A percentile compares a stretch with the other conserved stretches of the same genome.
These are phyloP conservation scores for Neotoxoptera formosana DNA, from an alignment of 1,140 invertebrate species.

Conservation along the genomic window DNA sequence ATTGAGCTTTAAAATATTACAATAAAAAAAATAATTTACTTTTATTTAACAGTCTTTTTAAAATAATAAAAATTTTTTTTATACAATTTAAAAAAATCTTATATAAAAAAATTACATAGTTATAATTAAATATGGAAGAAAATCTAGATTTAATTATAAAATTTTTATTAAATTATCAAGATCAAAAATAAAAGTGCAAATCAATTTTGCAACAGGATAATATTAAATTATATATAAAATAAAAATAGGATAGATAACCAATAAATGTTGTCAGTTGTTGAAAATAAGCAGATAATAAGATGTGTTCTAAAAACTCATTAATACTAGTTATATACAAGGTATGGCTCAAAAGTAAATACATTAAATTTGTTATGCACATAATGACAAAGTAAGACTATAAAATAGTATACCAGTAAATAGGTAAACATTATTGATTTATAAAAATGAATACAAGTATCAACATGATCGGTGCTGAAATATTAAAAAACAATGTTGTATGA, in stretches of 20 bases:
- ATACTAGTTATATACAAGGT: conserved; percentile 13
- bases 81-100: not conserved
- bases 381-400: not conserved
- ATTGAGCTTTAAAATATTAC: conserved; percentile 43
- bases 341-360: not conserved
- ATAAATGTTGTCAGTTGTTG: not conserved
- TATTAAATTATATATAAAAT: not conserved
- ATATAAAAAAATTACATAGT: not conserved
- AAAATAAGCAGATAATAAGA: conserved; percentile 18
- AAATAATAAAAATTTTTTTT: not conserved
- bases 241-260: not conserved
- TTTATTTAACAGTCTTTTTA: conserved; percentile 35
- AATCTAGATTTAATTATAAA: not conserved
- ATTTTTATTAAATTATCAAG: not conserved
- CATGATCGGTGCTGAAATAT: not conserved
- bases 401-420: not conserved
- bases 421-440: not conserved
- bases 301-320: not conserved
- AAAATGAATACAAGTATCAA: not conserved
- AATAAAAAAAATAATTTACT: conserved; percentile 31
- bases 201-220: not conserved
- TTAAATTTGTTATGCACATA: not conserved
- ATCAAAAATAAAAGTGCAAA: not conserved
- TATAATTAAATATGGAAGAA: not conserved
- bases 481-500: not conserved